Evolutionary conservation across 2,797 vertebrate genomes (phyloP), one percentile per base, ranked within the genome.

Genomic region (Gymnodraco acuticeps): DNA sequence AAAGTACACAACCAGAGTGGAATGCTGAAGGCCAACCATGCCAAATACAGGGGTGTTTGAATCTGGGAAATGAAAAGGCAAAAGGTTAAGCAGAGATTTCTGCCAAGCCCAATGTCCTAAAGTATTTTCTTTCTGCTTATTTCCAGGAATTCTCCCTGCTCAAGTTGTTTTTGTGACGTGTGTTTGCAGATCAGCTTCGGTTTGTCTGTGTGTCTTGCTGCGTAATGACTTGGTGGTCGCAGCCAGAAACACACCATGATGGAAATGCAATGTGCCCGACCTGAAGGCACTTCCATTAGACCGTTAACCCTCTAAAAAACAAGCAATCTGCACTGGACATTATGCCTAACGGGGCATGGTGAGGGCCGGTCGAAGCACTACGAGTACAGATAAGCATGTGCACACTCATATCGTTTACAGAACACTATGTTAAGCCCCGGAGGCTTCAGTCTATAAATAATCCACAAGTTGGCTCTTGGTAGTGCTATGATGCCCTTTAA

Each of bases 361-460:
- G 3, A 48, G 3, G 17, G n/a, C 27, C 1, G 3, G 33, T 23
- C 43, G 52, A 76, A 77, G 73, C 20, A 63, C 64, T 10, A 23
- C 19, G 51, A 73, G 46, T 41, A 20, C 58, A 75, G 10, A 68
- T 55, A 55, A 65, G 55, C 55, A 38, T 46, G 33, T 13, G 53
- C 41, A n/a, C 23, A 38, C 27, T 33, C 43, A 4, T 85, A 80
- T 86, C 80, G 1, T 60, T 87, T 84, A 72, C 88, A 88, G 89
- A 78, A 87, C 85, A 68, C 77, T 50, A 82, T 89, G 86, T 86
- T 65, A 80, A 72, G 31, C 50, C 47, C 41, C 11, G 42, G 12
- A 68, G 61, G 56, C 23, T 47, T 38, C 14, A 3, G 38, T 69
- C 87, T 93, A 90, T 85, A 87, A 91, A 93, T 91, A 90, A 75